phyloP scores from a whole-genome alignment of 2,797 vertebrate genomes.

The Poeciliopsis turneri region DNA sequence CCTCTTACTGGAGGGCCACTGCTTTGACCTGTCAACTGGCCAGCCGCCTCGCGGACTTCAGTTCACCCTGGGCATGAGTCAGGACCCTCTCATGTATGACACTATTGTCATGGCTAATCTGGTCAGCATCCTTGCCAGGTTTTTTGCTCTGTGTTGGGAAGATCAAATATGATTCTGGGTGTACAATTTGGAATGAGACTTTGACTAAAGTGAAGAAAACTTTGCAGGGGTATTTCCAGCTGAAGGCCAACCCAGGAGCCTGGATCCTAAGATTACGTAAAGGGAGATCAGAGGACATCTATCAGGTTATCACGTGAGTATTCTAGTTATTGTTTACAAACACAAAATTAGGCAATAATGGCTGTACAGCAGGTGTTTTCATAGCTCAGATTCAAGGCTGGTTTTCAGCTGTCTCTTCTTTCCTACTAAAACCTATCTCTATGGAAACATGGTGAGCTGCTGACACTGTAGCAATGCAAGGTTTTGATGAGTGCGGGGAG shows the following conservation, averaged over 20 bases:
- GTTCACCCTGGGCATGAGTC: slow-evolving; percentile 92
- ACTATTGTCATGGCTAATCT: slow-evolving; percentile 98
- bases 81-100: slow-evolving; percentile 86
- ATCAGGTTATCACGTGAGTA: slow-evolving; percentile 91
- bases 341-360: slow-evolving; percentile 19
- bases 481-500: slow-evolving; percentile 76
- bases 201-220: not conserved
- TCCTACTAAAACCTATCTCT: slow-evolving; percentile 64
- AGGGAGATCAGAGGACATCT: slow-evolving; percentile 94
- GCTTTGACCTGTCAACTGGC: slow-evolving; percentile 88
- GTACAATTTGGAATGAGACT: not conserved
- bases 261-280: slow-evolving; percentile 90
- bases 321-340: not conserved
- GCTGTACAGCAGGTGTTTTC: slow-evolving; percentile 45
- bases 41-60: slow-evolving; percentile 94
- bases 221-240: slow-evolving; percentile 94
- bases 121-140: slow-evolving; percentile 75
- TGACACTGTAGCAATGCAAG: slow-evolving; percentile 69
- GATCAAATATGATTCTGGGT: not conserved
- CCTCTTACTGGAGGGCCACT: slow-evolving; percentile 94
- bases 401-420: slow-evolving; percentile 52
- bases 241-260: slow-evolving; percentile 96
- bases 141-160: not conserved
- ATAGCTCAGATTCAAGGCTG: slow-evolving; percentile 53
- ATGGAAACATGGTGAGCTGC: slow-evolving; percentile 75